Evolutionary conservation across 2,888 invertebrate species (phyloP), one percentile per base, ranked within the genome.

Genomic region (Gymnosoma rotundatum): DNA sequence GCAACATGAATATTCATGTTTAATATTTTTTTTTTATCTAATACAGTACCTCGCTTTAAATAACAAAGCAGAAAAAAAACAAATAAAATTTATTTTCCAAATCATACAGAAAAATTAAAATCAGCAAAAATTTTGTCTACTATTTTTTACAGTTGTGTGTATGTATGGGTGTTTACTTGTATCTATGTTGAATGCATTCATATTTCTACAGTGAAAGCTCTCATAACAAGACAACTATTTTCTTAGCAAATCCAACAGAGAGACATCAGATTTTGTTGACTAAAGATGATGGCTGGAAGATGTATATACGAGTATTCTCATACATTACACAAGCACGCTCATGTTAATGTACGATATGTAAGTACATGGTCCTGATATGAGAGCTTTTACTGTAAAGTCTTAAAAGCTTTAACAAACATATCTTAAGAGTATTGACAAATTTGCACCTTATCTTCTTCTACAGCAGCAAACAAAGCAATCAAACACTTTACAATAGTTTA

Each of bases 201-300:
- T 79, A 79, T 79, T 79, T 42, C 66, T 79, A 45, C 79, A 79
- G 79, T 79, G 79, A 79, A 79, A 79, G 79, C 79, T 79, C 79
- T 73, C 79, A 79, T 79, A 79, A 60, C 79, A 79, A 73, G 78
- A 79, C 58, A 79, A 73, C 10, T 52, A 32, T 20, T 45, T 60
- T 52, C 20, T 63, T 54, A 45, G n/a, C 8, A 69, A 52, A 52
- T 14, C 48, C 56, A 58, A 21, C 38, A 48, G 67, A 21, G 73
- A 76, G 67, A 60, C 61, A 16, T 18, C 69, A 78, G 25, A 76
- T 60, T 14, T 14, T 58, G 64, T 64, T 54, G 74, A 54, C 63
- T 54, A 74, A 45, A 48, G 60, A 10, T 50, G 72, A 60, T 60
- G 72, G 52, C 79, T 66, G 79, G 72, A 38, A 42, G 78, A 72